Conservation (phyloP, 2,113 vertebrate species). For the Cavia porcellus region DNA sequence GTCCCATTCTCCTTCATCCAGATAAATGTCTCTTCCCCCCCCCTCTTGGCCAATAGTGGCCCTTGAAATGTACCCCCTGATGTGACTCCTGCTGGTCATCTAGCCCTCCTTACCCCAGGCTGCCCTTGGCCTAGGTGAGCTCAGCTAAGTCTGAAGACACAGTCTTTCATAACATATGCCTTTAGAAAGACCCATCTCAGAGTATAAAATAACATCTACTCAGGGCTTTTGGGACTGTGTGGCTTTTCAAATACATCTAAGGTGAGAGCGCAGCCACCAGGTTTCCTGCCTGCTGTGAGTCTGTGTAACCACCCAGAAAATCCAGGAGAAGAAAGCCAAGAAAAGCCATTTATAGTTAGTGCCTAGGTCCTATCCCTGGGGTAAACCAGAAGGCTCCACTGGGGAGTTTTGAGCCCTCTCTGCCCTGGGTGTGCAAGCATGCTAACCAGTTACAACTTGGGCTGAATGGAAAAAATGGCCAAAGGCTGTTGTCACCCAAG, state of each 20-base stretch:
- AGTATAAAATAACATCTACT: conserved; percentile 52
- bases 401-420: not conserved
- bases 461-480: conserved; percentile 38
- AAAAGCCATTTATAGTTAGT: not conserved
- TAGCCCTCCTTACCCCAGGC: not conserved
- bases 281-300: conserved; percentile 28
- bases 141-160: not conserved
- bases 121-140: not conserved
- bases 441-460: conserved; percentile 21
- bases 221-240: not conserved
- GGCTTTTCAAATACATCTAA: conserved; percentile 51
- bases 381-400: not conserved
- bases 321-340: not conserved
- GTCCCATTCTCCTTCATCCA: not conserved
- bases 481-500: conserved; percentile 39
- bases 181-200: conserved; percentile 52
- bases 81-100: not conserved
- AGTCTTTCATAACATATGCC: conserved; percentile 3
- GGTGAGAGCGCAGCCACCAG: conserved; percentile 4
- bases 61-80: not conserved
- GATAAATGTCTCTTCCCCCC: not conserved
- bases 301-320: not conserved
- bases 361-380: not conserved
- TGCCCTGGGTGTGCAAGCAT: not conserved
- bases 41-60: not conserved